Evolutionary conservation across 1,140 invertebrate genomes (phyloP).

Genomic region (Drosophila azteca): DNA sequence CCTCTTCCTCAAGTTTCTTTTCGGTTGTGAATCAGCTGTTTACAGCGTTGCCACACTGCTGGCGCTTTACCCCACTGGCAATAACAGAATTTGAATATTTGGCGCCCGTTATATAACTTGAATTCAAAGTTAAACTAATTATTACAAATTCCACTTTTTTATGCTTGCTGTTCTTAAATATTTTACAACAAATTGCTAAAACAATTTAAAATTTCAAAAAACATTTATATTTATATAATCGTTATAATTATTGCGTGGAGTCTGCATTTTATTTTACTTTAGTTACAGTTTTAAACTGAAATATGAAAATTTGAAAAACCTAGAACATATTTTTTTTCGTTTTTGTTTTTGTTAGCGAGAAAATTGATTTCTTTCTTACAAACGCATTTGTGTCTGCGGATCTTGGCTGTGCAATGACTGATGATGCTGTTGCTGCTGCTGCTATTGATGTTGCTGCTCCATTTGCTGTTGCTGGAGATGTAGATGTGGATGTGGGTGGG

Average conservation of each 20-base stretch:
- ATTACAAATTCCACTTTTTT: too few relatives aligned
- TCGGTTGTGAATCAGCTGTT: constrained; percentile 44
- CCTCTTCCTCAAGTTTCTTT: constrained; percentile 19
- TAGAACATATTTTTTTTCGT: constrained; percentile 47
- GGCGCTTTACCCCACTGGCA: constrained; percentile 10
- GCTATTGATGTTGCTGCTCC: constrained; percentile 43
- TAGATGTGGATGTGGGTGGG: constrained; percentile 65
- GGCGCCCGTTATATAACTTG: constrained; percentile 33
- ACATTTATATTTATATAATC: too few relatives aligned
- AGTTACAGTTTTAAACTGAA: constrained; percentile 74
- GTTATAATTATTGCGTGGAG: constrained; percentile 40
- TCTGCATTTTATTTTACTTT: constrained; percentile 66
- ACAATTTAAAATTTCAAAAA: too few relatives aligned
- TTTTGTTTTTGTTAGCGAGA: constrained; percentile 49
- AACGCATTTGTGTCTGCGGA: constrained; percentile 39
- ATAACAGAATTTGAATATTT: constrained; percentile 20
- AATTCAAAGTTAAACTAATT: constrained; percentile 25
- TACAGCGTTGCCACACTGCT: constrained; percentile 31
- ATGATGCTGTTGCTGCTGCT: constrained; percentile 28
- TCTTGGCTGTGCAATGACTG: constrained; percentile 52
- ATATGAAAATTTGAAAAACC: constrained; percentile 56
- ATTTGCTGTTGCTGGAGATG: constrained; percentile 71
- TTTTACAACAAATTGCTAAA: too few relatives aligned
- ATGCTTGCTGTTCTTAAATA: too few relatives aligned
- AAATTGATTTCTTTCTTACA: constrained; percentile 58